These are phyloP conservation scores for Aulostomus chinensis DNA, from an alignment of 2,797 vertebrate species.

Conservation along the genomic window DNA sequence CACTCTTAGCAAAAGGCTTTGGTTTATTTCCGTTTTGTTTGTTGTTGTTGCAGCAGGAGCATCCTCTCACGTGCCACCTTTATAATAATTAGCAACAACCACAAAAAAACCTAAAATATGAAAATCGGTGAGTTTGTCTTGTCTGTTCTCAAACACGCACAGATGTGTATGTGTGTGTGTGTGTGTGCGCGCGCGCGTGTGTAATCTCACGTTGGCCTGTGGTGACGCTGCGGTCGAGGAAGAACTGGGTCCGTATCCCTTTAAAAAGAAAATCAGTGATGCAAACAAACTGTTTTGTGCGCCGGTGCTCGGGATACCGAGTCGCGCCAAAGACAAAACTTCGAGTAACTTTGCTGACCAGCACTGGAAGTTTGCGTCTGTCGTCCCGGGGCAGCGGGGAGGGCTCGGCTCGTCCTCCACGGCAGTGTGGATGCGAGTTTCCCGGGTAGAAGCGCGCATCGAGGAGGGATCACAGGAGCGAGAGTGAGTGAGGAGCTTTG, in stretches of 20 bases:
- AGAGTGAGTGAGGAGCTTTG: constrained; percentile 53
- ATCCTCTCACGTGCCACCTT: constrained; percentile 13
- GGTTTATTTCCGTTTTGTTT: too few relatives aligned
- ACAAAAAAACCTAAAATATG: constrained; percentile 29
- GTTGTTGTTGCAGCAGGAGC: too few relatives aligned
- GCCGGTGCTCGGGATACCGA: constrained; percentile 61
- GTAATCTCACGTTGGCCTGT: constrained; percentile 48
- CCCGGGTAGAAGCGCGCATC: constrained; percentile 20
- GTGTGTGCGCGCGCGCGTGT: neutral
- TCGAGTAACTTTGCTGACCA: constrained; percentile 72
- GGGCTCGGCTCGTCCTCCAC: constrained; percentile 9
- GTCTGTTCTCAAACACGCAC: constrained; percentile 10
- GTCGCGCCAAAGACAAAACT: constrained; percentile 81
- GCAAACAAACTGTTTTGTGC: constrained; percentile 79
- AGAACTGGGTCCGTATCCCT: constrained; percentile 76
- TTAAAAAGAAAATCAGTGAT: constrained; percentile 75
- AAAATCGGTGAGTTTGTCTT: constrained; percentile 2
- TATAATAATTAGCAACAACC: constrained; percentile 23
- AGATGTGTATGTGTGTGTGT: constrained; percentile 14
- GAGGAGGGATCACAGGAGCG: constrained; percentile 40
- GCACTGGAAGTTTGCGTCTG: constrained; percentile 38
- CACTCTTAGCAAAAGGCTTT: too few relatives aligned
- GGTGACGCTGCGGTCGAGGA: constrained; percentile 68
- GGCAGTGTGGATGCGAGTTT: too few relatives aligned
- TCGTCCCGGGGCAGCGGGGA: constrained; percentile 31